phyloP scores from a whole-genome alignment of 2,888 invertebrate species.

The Hofmannophila pseudospretella region DNA sequence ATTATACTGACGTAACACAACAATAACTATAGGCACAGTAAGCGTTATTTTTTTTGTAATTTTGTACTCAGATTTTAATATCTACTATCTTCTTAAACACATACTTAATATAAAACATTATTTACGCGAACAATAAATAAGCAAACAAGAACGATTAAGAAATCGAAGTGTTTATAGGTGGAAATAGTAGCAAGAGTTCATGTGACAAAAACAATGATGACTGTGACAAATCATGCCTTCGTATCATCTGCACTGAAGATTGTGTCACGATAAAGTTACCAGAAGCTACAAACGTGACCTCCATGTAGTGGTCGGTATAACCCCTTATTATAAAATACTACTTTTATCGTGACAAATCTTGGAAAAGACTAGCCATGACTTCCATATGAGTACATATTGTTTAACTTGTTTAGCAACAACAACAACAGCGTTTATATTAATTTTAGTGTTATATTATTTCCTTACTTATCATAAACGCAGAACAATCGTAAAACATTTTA shows the following conservation, averaged over 20 bases:
- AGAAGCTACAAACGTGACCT: slow-evolving; percentile 18
- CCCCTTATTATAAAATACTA: slow-evolving; percentile 3
- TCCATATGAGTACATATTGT: slow-evolving; percentile 62
- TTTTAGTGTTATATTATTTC: slow-evolving; percentile 51
- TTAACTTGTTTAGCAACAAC: slow-evolving; percentile 75
- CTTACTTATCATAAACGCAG: slow-evolving; percentile 51
- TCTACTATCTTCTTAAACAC: too few species aligned
- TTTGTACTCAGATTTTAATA: too few species aligned
- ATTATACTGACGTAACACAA: too few species aligned
- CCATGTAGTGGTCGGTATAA: slow-evolving; percentile 15
- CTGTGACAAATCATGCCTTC: slow-evolving; percentile 50
- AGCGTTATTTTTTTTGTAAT: too few species aligned
- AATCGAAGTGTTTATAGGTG: too few species aligned
- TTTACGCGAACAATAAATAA: too few species aligned
- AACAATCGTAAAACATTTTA: slow-evolving; percentile 31
- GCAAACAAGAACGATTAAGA: too few species aligned
- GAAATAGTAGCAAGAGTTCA: too few species aligned
- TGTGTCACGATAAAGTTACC: slow-evolving; percentile 16
- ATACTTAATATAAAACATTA: too few species aligned
- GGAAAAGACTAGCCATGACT: slow-evolving; percentile 39
- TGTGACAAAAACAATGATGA: slow-evolving; percentile 12
- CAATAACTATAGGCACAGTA: too few species aligned
- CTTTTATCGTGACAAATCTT: slow-evolving; percentile 35
- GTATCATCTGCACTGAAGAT: slow-evolving; percentile 33
- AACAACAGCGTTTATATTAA: slow-evolving; percentile 74